Base-by-base conservation (phyloP, 2,888 invertebrate genomes). In the Eilema depressum region DNA sequence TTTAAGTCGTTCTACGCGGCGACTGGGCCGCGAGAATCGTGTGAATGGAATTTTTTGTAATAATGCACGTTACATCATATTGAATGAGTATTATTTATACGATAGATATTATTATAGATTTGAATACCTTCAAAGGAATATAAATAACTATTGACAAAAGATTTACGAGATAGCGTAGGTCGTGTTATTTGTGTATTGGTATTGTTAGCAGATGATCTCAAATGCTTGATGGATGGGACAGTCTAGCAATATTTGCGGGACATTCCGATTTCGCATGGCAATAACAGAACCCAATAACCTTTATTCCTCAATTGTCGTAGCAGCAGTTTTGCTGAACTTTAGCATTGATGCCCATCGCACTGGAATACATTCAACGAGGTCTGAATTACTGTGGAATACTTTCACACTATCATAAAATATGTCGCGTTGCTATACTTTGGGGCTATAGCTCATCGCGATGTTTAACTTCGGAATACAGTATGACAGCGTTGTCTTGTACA, bases 131-230 rank as follows among this genome's bases (percentile, higher is more conserved):
- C 14, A 12, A 28, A 28, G 17, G n/a, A 20, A n/a, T 20, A 8
- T 60, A 60, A 28, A 26, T 28, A 60, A 28, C 14, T 26, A 30
- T 28, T 61, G 30, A 61, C 61, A 61, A 33, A 30, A n/a, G 61
- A 30, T 20, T 30, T 10, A 17, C 17, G 7, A 59, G 26, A 26
- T 4, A 61, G 33, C 11, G 30, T 20, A 1, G 11, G n/a, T 11
- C 60, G 10, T 20, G 11, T 20, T 30, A 33, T 62, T 62, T n/a
- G n/a, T 33, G n/a, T 23, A 23, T 37, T 47, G 7, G 1, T 63
- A 47, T 63, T 63, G 63, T 63, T 47, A 41, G 14, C 17, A 10
- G 30, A 28, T 66, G 25, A 41, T 63, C 41, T 63, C 63, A n/a
- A 17, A 26, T 14, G 2, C 11, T 23, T 0, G 3, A 5, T 23